Conservation (phyloP, 2,797 vertebrate species). For the Anguilla anguilla region DNA sequence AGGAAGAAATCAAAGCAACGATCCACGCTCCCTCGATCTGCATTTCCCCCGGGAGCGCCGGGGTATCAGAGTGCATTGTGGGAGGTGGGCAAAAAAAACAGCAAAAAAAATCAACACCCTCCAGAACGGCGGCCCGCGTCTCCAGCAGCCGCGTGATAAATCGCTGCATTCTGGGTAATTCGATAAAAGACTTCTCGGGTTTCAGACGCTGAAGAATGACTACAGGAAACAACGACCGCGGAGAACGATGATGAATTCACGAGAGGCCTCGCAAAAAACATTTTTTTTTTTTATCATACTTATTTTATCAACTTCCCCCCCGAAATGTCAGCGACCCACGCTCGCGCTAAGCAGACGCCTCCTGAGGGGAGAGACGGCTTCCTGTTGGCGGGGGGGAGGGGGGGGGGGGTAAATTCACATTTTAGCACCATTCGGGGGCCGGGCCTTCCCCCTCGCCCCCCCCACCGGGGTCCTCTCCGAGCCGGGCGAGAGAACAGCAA, state of each 20-base stretch:
- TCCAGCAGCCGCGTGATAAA: background rate
- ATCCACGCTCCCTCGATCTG: background rate
- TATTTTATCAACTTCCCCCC: background rate
- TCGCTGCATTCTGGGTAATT: constrained; percentile 10
- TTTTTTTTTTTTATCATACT: background rate
- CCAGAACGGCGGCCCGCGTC: background rate
- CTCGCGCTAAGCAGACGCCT: background rate
- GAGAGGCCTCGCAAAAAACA: background rate
- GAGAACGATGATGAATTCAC: background rate
- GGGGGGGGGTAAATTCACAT: background rate
- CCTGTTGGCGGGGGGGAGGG: background rate
- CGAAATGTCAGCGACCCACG: constrained; percentile 13
- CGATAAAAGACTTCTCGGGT: background rate
- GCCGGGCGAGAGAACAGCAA: background rate
- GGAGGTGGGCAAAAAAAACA: background rate
- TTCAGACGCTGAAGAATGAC: background rate
- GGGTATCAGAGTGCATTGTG: background rate
- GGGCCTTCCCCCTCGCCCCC: background rate
- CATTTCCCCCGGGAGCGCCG: background rate
- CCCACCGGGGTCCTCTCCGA: background rate
- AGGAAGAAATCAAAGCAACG: background rate
- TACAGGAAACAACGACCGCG: background rate
- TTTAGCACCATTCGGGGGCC: background rate
- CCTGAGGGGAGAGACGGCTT: background rate
- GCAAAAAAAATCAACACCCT: background rate